These are phyloP conservation scores for Crenuchus spilurus DNA, from an alignment of 2,797 vertebrate genomes.

Conservation along the genomic window DNA sequence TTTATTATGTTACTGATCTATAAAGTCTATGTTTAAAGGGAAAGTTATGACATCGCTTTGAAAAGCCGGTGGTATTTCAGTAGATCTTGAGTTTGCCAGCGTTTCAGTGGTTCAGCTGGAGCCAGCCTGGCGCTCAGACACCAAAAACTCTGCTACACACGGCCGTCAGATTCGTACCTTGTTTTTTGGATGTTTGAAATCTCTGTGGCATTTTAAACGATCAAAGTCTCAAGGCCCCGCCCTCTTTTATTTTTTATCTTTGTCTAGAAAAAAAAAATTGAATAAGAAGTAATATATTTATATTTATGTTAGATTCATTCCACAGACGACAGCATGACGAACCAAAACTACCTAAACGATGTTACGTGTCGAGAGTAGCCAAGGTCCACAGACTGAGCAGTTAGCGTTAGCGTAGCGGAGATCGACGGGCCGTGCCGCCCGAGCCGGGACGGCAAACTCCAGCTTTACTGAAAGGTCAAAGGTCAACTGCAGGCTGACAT, in stretches of 20 bases:
- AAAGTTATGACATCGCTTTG: slow-evolving; percentile 84
- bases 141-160: neutral
- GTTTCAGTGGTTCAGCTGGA: slow-evolving; percentile 63
- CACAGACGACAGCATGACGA: slow-evolving; percentile 60
- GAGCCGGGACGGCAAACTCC: slow-evolving; percentile 72
- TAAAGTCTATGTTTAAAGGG: slow-evolving; percentile 94
- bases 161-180: slow-evolving; percentile 41
- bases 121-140: slow-evolving; percentile 37
- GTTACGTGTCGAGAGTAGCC: slow-evolving; percentile 57
- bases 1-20: slow-evolving; percentile 97
- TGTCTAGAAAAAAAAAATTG: slow-evolving; percentile 26
- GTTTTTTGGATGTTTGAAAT: slow-evolving; percentile 30
- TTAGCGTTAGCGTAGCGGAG: neutral
- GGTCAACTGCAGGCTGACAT: slow-evolving; percentile 59
- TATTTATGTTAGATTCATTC: slow-evolving; percentile 74
- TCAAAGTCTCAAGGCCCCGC: slow-evolving; percentile 54
- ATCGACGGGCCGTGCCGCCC: too few species aligned
- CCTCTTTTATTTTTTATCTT: too few species aligned
- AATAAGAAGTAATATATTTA: slow-evolving; percentile 66
- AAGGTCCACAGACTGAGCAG: slow-evolving; percentile 43
- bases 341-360: slow-evolving; percentile 72
- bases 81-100: slow-evolving; percentile 86
- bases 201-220: slow-evolving; percentile 47
- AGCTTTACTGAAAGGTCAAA: slow-evolving; percentile 81
- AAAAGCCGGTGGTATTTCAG: slow-evolving; percentile 85